Evolutionary conservation across 2,888 invertebrate species (phyloP).

Genomic region (Leucoptera coffeella): DNA sequence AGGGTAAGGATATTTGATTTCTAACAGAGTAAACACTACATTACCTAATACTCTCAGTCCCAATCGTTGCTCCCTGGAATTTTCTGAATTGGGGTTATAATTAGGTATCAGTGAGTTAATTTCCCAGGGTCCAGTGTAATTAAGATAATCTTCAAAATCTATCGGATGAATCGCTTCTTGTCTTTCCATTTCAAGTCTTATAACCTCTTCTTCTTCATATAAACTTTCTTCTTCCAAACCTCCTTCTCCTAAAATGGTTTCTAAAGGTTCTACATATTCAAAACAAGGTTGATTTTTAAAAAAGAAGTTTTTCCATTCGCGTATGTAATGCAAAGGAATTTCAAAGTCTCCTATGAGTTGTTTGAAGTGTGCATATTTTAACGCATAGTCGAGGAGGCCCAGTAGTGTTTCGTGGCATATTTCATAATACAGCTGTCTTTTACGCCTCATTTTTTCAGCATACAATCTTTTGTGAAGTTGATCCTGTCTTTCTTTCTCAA

Average conservation of each 20-base stretch:
- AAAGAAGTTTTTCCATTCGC: constrained; percentile 54
- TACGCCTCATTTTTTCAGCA: constrained; percentile 42
- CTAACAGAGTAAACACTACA: constrained; percentile 44
- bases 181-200: constrained; percentile 38
- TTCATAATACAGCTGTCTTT: constrained; percentile 33
- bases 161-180: constrained; percentile 46
- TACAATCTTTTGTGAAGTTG: constrained; percentile 49
- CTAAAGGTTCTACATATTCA: constrained; percentile 32
- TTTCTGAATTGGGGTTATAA: constrained; percentile 28
- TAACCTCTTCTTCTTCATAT: constrained; percentile 29
- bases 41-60: constrained; percentile 42
- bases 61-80: constrained; percentile 31
- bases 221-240: constrained; percentile 12
- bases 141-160: constrained; percentile 53
- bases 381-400: constrained; percentile 50
- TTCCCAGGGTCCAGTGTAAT: constrained; percentile 47
- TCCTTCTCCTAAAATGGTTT: constrained; percentile 21
- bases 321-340: constrained; percentile 36
- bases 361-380: constrained; percentile 44
- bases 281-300: constrained; percentile 48
- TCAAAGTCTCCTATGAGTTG: constrained; percentile 22
- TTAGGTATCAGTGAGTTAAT: constrained; percentile 33
- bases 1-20: constrained; percentile 37
- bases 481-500: constrained; percentile 42
- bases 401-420: constrained; percentile 46